A percentile compares a stretch with the other conserved stretches of the same genome.
phyloP scores from a whole-genome alignment of 2,797 vertebrate species.

The Brachymystax lenok region DNA sequence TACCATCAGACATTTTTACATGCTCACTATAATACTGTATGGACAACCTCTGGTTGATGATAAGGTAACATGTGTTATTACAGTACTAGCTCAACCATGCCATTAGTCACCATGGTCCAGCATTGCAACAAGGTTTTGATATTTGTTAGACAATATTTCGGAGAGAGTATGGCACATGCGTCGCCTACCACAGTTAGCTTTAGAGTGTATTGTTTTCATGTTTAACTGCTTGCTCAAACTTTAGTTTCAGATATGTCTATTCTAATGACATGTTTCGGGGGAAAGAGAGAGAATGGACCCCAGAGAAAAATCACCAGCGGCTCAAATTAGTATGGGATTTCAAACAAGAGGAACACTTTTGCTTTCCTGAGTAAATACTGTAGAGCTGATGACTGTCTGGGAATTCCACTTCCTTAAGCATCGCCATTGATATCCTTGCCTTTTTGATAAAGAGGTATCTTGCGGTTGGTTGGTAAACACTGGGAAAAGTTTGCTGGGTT shows the following conservation, averaged over 20 bases:
- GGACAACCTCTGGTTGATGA: neutral
- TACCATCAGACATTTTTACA: neutral
- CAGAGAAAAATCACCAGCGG: neutral
- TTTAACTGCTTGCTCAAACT: neutral
- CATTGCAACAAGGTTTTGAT: neutral
- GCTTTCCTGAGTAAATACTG: neutral
- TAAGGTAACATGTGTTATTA: neutral
- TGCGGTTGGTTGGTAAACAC: neutral
- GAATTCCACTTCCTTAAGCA: neutral
- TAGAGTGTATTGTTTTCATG: neutral
- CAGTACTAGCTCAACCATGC: neutral
- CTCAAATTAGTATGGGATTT: too few relatives aligned
- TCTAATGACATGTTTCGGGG: neutral
- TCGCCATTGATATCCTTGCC: neutral
- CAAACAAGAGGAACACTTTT: neutral
- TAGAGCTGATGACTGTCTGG: neutral
- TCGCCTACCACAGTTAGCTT: too few relatives aligned
- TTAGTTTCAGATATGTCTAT: neutral
- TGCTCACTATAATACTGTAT: neutral
- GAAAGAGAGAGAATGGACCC: neutral
- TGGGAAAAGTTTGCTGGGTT: neutral
- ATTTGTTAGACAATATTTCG: neutral
- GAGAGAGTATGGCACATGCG: neutral
- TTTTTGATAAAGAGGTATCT: neutral
- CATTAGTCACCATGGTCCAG: neutral